Evolutionary conservation across 2,797 vertebrate genomes (phyloP).

Genomic region (Pseudotriccus pelzelni): DNA sequence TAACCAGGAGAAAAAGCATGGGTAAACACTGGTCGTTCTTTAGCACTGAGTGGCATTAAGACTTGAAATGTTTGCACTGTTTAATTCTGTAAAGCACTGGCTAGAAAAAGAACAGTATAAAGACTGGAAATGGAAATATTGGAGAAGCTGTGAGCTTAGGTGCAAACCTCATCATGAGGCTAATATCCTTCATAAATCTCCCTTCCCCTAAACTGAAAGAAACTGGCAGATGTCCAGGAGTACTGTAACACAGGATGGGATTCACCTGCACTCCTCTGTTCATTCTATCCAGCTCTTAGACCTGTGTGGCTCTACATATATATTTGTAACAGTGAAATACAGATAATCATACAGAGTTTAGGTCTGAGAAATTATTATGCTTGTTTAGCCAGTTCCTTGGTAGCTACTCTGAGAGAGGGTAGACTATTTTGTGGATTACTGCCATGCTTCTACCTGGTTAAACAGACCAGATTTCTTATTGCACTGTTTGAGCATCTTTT

Average conservation of each 20-base stretch:
- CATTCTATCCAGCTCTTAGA: background rate
- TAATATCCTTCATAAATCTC: background rate
- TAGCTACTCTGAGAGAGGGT: background rate
- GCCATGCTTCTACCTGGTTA: background rate
- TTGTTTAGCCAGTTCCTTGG: background rate
- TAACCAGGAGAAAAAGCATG: background rate
- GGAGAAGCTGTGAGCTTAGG: background rate
- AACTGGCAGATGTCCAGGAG: background rate
- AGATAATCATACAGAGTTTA: background rate
- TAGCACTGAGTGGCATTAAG: background rate
- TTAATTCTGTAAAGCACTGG: background rate
- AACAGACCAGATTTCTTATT: background rate
- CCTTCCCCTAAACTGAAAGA: background rate
- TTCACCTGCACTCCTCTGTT: background rate
- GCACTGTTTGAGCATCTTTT: background rate
- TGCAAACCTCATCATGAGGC: background rate
- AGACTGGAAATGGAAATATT: background rate
- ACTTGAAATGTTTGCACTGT: background rate
- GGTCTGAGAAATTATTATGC: background rate
- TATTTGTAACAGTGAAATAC: background rate
- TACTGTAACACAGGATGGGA: background rate
- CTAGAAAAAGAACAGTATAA: background rate
- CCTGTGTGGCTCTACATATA: background rate
- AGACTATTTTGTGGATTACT: background rate
- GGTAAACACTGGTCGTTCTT: background rate